These are phyloP conservation scores for Carposina sasakii DNA, from an alignment of 1,140 invertebrate species.

Conservation along the genomic window DNA sequence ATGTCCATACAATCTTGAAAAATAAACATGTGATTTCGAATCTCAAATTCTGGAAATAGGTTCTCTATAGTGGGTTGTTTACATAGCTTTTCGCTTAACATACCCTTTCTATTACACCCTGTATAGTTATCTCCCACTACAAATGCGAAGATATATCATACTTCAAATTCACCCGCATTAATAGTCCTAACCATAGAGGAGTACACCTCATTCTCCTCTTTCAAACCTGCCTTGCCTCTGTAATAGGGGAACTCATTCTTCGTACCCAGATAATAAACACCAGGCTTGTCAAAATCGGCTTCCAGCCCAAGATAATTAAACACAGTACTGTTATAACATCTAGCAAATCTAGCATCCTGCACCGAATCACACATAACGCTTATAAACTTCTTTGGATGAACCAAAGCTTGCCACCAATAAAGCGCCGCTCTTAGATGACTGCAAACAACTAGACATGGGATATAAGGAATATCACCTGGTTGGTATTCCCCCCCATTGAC, in stretches of 20 bases:
- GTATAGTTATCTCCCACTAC: neutral
- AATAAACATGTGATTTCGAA: no score
- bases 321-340: conserved; percentile 43
- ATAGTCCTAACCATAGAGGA: conserved; percentile 33
- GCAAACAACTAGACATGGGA: conserved; percentile 54
- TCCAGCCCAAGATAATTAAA: conserved; percentile 44
- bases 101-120: no score
- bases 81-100: no score
- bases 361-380: conserved; percentile 44
- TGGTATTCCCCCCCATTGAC: conserved; percentile 82
- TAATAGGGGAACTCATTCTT: conserved; percentile 58
- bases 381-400: conserved; percentile 57
- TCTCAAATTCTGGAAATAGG: no score
- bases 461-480: conserved; percentile 64
- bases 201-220: conserved; percentile 49
- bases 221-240: conserved; percentile 46
- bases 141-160: no score
- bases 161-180: conserved; percentile 40
- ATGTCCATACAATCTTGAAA: no score
- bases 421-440: conserved; percentile 47
- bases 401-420: conserved; percentile 57
- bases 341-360: conserved; percentile 48
- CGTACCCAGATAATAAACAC: conserved; percentile 53
- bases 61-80: no score
- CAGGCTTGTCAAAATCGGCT: conserved; percentile 43